Base-by-base conservation (phyloP, 2,797 vertebrate species). In the Phrynocephalus guinanensis region DNA sequence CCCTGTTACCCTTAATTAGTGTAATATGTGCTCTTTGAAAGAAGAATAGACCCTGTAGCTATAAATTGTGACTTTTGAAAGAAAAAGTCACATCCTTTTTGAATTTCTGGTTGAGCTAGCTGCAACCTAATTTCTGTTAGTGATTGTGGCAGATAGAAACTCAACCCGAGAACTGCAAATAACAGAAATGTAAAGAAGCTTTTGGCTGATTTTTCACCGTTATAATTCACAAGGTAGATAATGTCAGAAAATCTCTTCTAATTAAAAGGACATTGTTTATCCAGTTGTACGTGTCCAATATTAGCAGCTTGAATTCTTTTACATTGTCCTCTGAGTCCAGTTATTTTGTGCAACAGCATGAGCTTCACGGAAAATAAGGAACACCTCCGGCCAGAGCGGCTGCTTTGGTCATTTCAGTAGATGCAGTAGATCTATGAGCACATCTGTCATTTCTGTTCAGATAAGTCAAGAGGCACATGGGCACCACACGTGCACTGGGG, bases 1-100 rank as follows among this genome's bases (percentile, higher is more conserved):
- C 92, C 75, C 81, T 87, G 85, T 95, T 94, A 87, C 70, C 89
- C 89, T 92, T 95, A 93, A 95, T 94, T 95, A 93, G 38, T 87
- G 52, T 86, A 94, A 83, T 73, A 88, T 75, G 80, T 90, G 91
- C 83, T 90, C 86, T 94, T 90, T 91, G 89, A 91, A 79, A 91
- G 85, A 89, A 90, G 86, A 92, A 89, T 88, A 91, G 24, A 63
- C 86, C 90, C 91, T 88, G 89, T 81, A 94, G 90, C 87, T 91
- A 89, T 86, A 91, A 91, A 73, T 93, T 95, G 85, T 91, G 85
- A 93, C 87, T 94, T 94, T 89, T 89, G 75, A 93, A 94, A 94
- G 78, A 88, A 92, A 90, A 86, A 94, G 84, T 88, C 90, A 85
- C 88, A 94, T 92, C 90, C 88, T 93, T 93, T 92, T 84, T 88